phyloP scores from a whole-genome alignment of 2,888 invertebrate genomes.

The Eupithecia pulchellata region DNA sequence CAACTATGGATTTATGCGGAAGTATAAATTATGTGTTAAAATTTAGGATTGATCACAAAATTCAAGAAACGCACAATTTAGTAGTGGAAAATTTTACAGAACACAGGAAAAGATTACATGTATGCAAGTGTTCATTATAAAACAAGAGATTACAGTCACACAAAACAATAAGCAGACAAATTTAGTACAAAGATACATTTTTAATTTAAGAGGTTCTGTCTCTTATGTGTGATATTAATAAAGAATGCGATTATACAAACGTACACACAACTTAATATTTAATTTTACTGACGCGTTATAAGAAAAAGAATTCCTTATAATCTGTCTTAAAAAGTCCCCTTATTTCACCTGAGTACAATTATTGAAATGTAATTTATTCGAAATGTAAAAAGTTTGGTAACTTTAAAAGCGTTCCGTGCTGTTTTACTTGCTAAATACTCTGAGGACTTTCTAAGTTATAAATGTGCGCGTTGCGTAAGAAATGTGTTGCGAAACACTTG shows the following conservation, averaged over 20 bases:
- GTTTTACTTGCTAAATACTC: not conserved
- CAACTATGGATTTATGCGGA: not conserved
- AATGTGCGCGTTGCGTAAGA: conserved; percentile 50
- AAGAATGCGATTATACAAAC: conserved; percentile 27
- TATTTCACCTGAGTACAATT: not conserved
- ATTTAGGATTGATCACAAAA: not conserved
- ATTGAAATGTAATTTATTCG: not conserved
- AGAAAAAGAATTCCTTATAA: conserved; percentile 39
- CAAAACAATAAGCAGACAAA: conserved; percentile 30
- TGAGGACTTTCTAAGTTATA: conserved; percentile 49
- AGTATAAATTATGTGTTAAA: not conserved
- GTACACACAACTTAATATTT: conserved; percentile 37
- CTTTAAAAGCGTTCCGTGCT: not conserved
- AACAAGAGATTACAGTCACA: conserved; percentile 13
- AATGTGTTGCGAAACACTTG: conserved; percentile 44
- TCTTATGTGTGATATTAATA: conserved; percentile 27
- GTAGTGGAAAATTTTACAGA: not conserved
- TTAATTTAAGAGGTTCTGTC: conserved; percentile 21
- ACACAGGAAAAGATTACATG: not conserved
- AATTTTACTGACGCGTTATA: conserved; percentile 22
- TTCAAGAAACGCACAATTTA: not conserved
- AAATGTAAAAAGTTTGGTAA: conserved; percentile 25
- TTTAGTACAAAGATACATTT: conserved; percentile 18
- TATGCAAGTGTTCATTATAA: not conserved
- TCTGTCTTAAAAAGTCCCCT: conserved; percentile 34